These are phyloP conservation scores for Scrobipalpa costella DNA, from an alignment of 2,888 invertebrate species.

Conservation along the genomic window DNA sequence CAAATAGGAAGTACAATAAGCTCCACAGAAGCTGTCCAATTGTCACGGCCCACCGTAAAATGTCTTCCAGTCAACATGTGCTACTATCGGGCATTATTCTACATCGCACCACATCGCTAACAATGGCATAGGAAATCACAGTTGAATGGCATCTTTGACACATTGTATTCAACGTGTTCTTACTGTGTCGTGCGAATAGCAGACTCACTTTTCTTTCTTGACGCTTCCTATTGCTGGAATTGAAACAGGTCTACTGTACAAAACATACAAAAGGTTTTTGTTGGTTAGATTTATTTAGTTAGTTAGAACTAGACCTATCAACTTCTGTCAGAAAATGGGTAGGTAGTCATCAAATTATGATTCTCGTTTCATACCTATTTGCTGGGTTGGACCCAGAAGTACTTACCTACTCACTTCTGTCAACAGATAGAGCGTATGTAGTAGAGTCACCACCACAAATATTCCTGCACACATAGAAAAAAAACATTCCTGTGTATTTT, in stretches of 20 bases:
- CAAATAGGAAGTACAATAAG: neutral
- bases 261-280: neutral
- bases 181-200: slow-evolving; percentile 6
- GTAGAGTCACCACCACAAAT: no score
- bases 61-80: neutral
- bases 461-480: no score
- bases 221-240: neutral
- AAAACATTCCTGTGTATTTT: no score
- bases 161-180: neutral
- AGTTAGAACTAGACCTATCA: no score
- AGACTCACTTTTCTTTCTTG: slow-evolving; percentile 10
- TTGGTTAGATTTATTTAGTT: neutral
- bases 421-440: no score
- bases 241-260: neutral
- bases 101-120: slow-evolving; percentile 1
- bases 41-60: neutral
- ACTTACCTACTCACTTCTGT: no score
- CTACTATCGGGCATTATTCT: neutral
- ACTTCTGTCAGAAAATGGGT: no score
- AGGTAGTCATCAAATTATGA: no score
- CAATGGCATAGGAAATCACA: slow-evolving; percentile 19
- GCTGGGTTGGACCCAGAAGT: no score
- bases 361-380: no score
- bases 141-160: slow-evolving; percentile 18
- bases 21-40: neutral